Evolutionary conservation across 1,140 invertebrate species (phyloP).

Genomic region (Hyles euphorbiae): DNA sequence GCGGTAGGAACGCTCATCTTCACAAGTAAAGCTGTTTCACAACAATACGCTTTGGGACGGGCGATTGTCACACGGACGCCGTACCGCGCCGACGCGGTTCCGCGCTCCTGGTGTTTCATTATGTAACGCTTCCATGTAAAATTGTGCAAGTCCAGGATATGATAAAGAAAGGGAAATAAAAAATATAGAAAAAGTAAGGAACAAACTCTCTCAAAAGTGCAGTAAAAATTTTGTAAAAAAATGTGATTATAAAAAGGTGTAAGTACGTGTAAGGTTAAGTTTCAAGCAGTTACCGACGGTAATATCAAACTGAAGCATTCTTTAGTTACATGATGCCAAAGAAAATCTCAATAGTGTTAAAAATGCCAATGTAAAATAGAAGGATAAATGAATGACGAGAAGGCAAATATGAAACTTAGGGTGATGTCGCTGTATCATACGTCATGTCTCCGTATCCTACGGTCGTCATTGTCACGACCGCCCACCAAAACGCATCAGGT

Average conservation of each 20-base stretch:
- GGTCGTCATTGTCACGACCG: conserved; percentile 99
- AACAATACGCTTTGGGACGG: conserved; percentile 61
- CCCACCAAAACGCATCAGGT: conserved; percentile 99
- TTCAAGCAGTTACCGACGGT: conserved; percentile 55
- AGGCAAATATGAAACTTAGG: conserved; percentile 64
- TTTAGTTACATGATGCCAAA: conserved; percentile 60
- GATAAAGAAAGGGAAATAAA: conserved; percentile 31
- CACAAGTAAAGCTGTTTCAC: too few relatives aligned
- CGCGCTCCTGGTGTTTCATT: conserved; percentile 26
- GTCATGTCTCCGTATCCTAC: conserved; percentile 99
- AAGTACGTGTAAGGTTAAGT: conserved; percentile 43
- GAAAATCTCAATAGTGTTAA: conserved; percentile 60
- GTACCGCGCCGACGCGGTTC: conserved; percentile 10
- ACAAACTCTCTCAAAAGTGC: conserved; percentile 50
- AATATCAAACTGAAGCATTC: conserved; percentile 60
- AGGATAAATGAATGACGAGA: conserved; percentile 65
- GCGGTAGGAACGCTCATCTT: too few relatives aligned
- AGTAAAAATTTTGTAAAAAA: conserved; percentile 41
- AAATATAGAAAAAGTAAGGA: conserved; percentile 45
- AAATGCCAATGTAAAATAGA: conserved; percentile 51
- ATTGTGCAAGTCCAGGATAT: conserved; percentile 49
- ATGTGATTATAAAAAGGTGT: conserved; percentile 23
- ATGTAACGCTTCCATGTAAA: conserved; percentile 64
- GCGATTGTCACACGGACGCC: conserved; percentile 68
- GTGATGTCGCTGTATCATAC: conserved; percentile 82